A percentile compares a stretch with the other conserved stretches of the same genome.
Conservation (phyloP, 64 coral and sea anemone species). For the Actinia equina region DNA sequence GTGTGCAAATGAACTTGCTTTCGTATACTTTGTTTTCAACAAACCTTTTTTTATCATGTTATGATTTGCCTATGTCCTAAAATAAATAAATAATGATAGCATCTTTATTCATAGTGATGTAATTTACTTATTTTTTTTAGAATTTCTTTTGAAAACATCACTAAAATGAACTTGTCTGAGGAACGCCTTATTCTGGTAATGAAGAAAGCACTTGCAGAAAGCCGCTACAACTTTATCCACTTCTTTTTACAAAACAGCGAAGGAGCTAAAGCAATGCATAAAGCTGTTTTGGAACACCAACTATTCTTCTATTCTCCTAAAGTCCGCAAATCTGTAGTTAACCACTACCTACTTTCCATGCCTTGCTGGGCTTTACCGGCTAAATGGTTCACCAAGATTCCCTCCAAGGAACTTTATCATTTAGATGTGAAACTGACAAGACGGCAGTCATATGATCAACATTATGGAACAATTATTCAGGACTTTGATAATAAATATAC, state of each 20-base stretch:
- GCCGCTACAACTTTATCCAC: constrained; percentile 90
- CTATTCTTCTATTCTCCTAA: constrained; percentile 94
- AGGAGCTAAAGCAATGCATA: constrained; percentile 95
- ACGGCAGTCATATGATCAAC: constrained; percentile 85
- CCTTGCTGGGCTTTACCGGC: constrained; percentile 98
- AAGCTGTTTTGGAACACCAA: constrained; percentile 92
- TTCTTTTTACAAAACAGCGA: constrained; percentile 88
- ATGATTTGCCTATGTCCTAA: too few species aligned
- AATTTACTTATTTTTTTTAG: constrained; percentile 44
- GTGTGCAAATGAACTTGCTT: too few species aligned
- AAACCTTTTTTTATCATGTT: too few species aligned
- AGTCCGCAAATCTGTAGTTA: constrained; percentile 84
- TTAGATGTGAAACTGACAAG: constrained; percentile 93
- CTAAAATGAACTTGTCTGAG: constrained; percentile 96
- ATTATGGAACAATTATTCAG: constrained; percentile 62
- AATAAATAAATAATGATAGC: too few species aligned
- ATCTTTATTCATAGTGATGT: neutral
- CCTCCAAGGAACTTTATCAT: constrained; percentile 83
- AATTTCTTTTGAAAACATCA: constrained; percentile 90
- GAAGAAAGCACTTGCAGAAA: constrained; percentile 66
- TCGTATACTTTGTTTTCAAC: too few species aligned
- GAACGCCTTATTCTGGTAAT: constrained; percentile 95
- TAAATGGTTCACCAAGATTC: constrained; percentile 88
- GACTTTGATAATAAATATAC: constrained; percentile 6
- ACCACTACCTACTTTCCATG: constrained; percentile 86